Conservation (phyloP, 2,888 invertebrate species). For the Cerastis rubricosa region DNA sequence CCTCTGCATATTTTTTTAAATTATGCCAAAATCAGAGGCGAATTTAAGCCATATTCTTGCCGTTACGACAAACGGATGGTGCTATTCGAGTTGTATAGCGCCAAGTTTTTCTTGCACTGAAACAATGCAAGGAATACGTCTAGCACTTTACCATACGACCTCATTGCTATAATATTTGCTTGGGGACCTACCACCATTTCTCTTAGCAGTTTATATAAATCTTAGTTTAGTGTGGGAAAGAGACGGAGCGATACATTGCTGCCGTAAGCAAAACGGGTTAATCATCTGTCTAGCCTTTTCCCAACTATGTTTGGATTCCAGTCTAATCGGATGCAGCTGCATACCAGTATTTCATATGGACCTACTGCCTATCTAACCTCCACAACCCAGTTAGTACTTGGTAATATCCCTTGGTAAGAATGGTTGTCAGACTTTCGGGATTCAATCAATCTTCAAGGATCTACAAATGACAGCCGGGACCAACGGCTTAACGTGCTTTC, state of each 20-base stretch:
- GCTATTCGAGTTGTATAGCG: constrained; percentile 35
- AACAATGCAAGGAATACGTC: constrained; percentile 37
- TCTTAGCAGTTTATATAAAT: background rate
- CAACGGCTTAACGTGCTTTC: background rate
- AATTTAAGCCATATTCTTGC: constrained; percentile 14
- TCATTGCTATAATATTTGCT: background rate
- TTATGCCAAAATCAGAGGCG: background rate
- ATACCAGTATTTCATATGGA: background rate
- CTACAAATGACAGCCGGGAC: background rate
- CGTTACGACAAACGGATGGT: constrained; percentile 29
- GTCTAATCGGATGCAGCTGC: background rate
- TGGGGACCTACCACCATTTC: background rate
- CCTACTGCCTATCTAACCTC: background rate
- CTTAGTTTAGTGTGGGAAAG: background rate
- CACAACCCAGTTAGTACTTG: background rate
- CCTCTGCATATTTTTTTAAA: background rate
- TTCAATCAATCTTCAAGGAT: background rate
- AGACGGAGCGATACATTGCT: background rate
- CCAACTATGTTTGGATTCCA: background rate
- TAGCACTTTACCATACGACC: background rate
- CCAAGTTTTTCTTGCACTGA: constrained; percentile 36
- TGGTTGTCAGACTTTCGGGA: background rate
- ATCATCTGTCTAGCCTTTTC: background rate
- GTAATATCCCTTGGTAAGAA: background rate
- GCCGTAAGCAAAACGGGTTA: background rate